Conservation (phyloP, 2,113 vertebrate genomes). For the Nematolebias whitei region DNA sequence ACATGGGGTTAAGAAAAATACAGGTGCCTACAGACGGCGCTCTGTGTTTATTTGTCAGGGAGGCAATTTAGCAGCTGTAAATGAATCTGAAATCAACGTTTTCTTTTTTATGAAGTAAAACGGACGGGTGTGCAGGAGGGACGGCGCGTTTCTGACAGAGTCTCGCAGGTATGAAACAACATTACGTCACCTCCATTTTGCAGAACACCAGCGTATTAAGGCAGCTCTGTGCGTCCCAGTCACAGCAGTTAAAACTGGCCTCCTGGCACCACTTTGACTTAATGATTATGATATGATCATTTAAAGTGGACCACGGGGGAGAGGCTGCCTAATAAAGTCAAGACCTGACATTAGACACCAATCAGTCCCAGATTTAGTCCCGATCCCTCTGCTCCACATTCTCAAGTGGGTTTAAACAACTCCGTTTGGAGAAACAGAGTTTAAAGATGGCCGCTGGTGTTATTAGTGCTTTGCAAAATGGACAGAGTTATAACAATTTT, state of each 20-base stretch:
- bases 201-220: constrained; percentile 51
- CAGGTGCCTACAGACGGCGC: constrained; percentile 12
- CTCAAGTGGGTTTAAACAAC: too few species aligned
- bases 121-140: not conserved
- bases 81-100: constrained; percentile 1
- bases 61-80: not conserved
- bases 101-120: constrained; percentile 2
- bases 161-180: constrained; percentile 55
- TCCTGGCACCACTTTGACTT: constrained; percentile 40
- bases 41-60: constrained; percentile 6
- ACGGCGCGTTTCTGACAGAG: constrained; percentile 31
- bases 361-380: constrained; percentile 29
- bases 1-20: constrained; percentile 31
- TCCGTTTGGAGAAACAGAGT: too few species aligned
- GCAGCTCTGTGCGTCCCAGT: constrained; percentile 61
- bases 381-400: constrained; percentile 9
- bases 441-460: too few species aligned
- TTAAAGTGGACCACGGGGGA: constrained; percentile 57
- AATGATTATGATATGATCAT: constrained; percentile 65
- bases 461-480: too few species aligned
- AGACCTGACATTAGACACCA: constrained; percentile 37
- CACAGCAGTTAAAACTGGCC: constrained; percentile 59
- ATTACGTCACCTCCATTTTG: constrained; percentile 73
- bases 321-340: constrained; percentile 58
- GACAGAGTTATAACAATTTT: too few species aligned